phyloP scores from a whole-genome alignment of 92 coral and sea anemone species.

The Porites lobata region DNA sequence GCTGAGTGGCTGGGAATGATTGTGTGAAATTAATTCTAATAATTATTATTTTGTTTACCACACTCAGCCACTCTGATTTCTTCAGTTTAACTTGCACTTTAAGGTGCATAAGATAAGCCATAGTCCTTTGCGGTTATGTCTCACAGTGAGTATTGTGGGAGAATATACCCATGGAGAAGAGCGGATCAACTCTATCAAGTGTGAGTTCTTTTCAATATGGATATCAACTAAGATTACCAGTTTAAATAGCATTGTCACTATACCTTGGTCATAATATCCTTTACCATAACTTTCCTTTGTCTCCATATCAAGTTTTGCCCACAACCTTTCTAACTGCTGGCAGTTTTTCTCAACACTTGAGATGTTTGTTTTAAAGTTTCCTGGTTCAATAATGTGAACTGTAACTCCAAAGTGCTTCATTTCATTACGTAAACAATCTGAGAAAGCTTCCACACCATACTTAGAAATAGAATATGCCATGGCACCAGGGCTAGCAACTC shows the following conservation, averaged over 20 bases:
- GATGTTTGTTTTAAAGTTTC: slow-evolving; percentile 76
- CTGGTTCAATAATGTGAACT: slow-evolving; percentile 84
- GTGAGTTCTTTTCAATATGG: neutral
- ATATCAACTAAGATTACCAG: neutral
- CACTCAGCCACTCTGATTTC: no score
- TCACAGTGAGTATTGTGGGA: no score
- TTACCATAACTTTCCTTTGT: slow-evolving; percentile 67
- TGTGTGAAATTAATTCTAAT: no score
- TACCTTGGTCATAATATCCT: slow-evolving; percentile 57
- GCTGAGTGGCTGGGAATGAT: no score
- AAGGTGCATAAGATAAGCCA: no score
- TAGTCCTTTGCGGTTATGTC: no score
- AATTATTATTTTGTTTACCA: no score
- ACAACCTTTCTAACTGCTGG: slow-evolving; percentile 17
- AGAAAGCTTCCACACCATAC: slow-evolving; percentile 78
- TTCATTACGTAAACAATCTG: slow-evolving; percentile 75
- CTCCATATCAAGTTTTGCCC: slow-evolving; percentile 68
- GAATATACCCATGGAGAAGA: neutral
- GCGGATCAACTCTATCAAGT: neutral
- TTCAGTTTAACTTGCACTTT: no score
- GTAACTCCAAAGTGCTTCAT: slow-evolving; percentile 68
- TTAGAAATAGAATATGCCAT: slow-evolving; percentile 81
- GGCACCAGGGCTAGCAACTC: slow-evolving; percentile 33
- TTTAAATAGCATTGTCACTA: neutral
- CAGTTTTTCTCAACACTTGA: slow-evolving; percentile 27